A percentile compares a stretch with the other conserved stretches of the same genome.
phyloP scores from a whole-genome alignment of 2,113 vertebrate genomes.

The Columbina picui region DNA sequence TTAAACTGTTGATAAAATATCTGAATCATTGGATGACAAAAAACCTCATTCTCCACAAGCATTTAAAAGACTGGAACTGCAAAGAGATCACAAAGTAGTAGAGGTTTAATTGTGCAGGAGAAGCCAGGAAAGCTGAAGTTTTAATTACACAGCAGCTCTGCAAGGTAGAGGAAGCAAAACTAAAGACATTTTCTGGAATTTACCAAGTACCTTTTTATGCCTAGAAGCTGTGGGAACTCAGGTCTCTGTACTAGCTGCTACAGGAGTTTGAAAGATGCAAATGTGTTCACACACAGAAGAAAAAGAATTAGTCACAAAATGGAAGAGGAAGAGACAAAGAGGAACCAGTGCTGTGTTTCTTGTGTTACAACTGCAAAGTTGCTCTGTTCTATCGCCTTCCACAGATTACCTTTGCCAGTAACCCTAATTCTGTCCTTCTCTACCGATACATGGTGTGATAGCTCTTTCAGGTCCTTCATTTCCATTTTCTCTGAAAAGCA shows the following conservation, averaged over 20 bases:
- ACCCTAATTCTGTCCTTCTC: background rate
- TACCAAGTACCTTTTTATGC: background rate
- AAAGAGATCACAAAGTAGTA: background rate
- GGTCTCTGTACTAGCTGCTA: background rate
- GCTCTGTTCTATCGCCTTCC: background rate
- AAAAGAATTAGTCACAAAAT: background rate
- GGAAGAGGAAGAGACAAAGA: slow-evolving; percentile 26
- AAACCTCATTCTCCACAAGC: background rate
- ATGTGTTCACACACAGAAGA: background rate
- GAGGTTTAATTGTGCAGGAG: background rate
- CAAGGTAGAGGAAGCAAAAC: background rate
- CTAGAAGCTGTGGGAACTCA: background rate
- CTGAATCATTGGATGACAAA: background rate
- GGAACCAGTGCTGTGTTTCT: background rate
- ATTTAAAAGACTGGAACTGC: background rate
- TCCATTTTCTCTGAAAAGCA: background rate
- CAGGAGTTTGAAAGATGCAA: background rate
- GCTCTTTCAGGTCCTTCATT: background rate
- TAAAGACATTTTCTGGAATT: background rate
- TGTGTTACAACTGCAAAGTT: background rate
- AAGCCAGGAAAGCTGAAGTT: background rate
- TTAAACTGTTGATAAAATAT: background rate
- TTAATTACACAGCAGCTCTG: background rate
- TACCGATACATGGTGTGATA: background rate
- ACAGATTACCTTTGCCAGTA: background rate